phyloP scores from a whole-genome alignment of 2,797 vertebrate genomes.

The Acanthurus lineatus region DNA sequence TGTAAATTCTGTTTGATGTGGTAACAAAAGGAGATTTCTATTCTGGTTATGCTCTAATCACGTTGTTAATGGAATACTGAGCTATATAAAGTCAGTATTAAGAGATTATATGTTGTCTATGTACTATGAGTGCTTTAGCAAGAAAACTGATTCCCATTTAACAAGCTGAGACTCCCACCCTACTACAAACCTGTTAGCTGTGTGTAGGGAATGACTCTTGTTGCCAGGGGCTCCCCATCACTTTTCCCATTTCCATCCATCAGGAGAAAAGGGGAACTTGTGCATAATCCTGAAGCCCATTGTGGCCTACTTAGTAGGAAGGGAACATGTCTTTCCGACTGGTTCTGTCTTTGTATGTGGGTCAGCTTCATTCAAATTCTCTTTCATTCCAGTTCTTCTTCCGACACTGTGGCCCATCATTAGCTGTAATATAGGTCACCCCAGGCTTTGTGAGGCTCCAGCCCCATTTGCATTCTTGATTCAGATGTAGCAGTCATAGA shows the following conservation, averaged over 20 bases:
- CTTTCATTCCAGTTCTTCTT: conserved; percentile 87
- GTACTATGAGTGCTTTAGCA: neutral
- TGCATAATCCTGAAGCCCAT: conserved; percentile 89
- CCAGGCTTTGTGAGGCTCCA: conserved; percentile 85
- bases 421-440: conserved; percentile 90
- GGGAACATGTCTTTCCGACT: conserved; percentile 86
- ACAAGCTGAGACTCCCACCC: conserved; percentile 44
- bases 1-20: conserved; percentile 49
- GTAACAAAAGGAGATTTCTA: conserved; percentile 17
- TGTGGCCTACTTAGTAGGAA: conserved; percentile 88
- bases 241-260: conserved; percentile 78
- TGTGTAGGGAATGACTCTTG: conserved; percentile 60
- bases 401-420: conserved; percentile 85
- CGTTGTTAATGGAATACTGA: neutral
- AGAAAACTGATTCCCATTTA: conserved; percentile 37
- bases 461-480: conserved; percentile 89
- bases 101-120: neutral
- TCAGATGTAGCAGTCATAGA: conserved; percentile 78
- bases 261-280: conserved; percentile 82
- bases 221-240: conserved; percentile 78
- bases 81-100: conserved; percentile 9
- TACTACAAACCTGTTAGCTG: conserved; percentile 61
- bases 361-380: conserved; percentile 90
- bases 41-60: conserved; percentile 25
- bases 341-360: conserved; percentile 88